phyloP scores from a whole-genome alignment of 2,113 vertebrate genomes.

The Ammodytes marinus region DNA sequence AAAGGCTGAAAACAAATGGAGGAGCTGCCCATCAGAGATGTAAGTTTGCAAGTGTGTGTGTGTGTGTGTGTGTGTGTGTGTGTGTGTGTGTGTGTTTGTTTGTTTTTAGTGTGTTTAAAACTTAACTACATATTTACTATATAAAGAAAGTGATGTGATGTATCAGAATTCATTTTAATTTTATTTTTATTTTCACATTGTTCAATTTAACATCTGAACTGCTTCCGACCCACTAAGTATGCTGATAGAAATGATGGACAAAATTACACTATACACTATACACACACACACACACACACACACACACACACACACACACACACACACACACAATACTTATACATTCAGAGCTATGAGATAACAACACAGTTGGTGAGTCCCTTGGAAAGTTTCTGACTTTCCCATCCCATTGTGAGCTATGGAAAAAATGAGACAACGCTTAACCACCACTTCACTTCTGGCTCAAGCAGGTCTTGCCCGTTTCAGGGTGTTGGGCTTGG shows the following conservation, averaged over 20 bases:
- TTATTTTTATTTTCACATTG: background rate
- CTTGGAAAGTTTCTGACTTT: no score
- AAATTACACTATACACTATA: background rate
- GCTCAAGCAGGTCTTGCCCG: background rate
- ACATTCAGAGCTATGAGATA: background rate
- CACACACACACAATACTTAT: no score
- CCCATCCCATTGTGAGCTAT: background rate
- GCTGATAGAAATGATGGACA: background rate
- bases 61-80: conserved; percentile 15
- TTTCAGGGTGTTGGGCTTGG: conserved; percentile 4
- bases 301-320: no score
- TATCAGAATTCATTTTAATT: background rate
- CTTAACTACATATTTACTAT: background rate
- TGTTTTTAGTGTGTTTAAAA: background rate
- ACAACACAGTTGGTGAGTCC: background rate
- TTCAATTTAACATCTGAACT: background rate
- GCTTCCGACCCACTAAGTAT: background rate
- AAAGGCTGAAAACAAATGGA: conserved; percentile 38
- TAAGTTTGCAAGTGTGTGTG: conserved; percentile 48
- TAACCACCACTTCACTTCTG: background rate
- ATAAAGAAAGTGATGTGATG: background rate
- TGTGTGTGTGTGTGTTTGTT: background rate
- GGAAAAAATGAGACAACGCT: background rate
- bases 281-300: no score
- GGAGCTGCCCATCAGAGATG: conserved; percentile 38